A percentile compares a stretch with the other conserved stretches of the same genome.
Conservation (phyloP, 2,888 invertebrate species). For the Drosophila atroscutellata region DNA sequence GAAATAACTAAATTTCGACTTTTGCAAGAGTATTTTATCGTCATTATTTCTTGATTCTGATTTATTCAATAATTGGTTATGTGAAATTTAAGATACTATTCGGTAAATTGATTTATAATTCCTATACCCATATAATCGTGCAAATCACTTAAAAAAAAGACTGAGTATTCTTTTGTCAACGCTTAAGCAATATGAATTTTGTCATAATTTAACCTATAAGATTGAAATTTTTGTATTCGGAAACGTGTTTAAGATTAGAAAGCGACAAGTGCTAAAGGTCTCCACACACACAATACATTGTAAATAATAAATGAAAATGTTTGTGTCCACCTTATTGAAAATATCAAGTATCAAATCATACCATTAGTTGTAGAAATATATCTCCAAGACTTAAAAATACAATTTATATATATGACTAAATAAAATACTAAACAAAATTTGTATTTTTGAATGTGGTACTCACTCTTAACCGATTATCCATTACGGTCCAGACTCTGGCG, state of each 20-base stretch:
- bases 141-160: conserved; percentile 1
- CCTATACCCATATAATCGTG: neutral
- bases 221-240: neutral
- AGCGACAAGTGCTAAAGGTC: neutral
- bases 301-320: conserved; percentile 5
- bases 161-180: conserved; percentile 1
- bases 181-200: conserved; percentile 1
- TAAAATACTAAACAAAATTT: neutral
- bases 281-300: conserved; percentile 6
- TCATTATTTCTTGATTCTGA: neutral
- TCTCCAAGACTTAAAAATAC: neutral
- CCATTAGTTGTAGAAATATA: neutral
- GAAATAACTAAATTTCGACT: neutral
- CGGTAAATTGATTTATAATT: neutral
- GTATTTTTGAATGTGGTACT: conserved; percentile 51
- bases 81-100: neutral
- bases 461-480: conserved; percentile 96
- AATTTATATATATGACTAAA: neutral
- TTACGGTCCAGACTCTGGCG: conserved; percentile 97
- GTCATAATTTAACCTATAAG: neutral
- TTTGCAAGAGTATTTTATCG: neutral
- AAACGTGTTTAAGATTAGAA: neutral
- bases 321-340: neutral
- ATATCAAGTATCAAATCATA: neutral
- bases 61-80: neutral